Percentiles rank a stretch among this genome's conserved stretches.
These are phyloP conservation scores for Microcebus ravelobensis DNA, from an alignment of 2,113 vertebrate species.

Conservation along the genomic window DNA sequence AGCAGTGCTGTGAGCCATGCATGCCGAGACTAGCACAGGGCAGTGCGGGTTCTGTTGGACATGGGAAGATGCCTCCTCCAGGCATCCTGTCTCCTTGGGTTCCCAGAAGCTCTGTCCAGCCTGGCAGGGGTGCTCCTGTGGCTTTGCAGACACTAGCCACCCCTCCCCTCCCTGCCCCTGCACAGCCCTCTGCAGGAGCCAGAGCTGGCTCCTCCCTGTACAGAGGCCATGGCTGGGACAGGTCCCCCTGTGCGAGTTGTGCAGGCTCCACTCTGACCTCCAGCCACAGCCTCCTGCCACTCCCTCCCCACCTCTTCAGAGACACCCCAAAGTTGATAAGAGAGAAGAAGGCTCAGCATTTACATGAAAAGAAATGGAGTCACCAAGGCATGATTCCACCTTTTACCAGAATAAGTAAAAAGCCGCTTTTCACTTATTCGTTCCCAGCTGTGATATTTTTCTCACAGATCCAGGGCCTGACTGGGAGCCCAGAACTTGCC, in stretches of 20 bases:
- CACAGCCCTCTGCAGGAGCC: too few relatives aligned
- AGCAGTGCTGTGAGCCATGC: fast-evolving
- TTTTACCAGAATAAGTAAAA: not conserved
- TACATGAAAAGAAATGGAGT: not conserved
- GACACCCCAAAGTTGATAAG: fast-evolving
- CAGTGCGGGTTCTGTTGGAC: too few relatives aligned
- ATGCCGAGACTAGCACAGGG: too few relatives aligned
- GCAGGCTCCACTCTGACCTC: not conserved
- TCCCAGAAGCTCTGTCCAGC: not conserved
- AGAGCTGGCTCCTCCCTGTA: not conserved
- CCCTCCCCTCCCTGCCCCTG: not conserved
- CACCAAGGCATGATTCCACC: not conserved
- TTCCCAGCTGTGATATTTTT: not conserved
- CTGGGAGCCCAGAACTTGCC: not conserved
- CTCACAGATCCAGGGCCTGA: not conserved
- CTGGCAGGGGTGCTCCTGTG: fast-evolving
- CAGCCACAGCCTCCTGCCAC: not conserved
- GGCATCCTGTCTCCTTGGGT: not conserved
- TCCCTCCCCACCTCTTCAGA: not conserved
- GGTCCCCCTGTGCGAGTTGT: too few relatives aligned
- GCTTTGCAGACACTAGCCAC: not conserved
- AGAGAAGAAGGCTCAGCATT: not conserved
- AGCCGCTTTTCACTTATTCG: not conserved
- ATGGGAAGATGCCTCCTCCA: not conserved
- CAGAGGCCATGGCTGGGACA: too few relatives aligned